Conservation (phyloP, 92 coral and sea anemone species). For the Anthopleura xanthogrammica region DNA sequence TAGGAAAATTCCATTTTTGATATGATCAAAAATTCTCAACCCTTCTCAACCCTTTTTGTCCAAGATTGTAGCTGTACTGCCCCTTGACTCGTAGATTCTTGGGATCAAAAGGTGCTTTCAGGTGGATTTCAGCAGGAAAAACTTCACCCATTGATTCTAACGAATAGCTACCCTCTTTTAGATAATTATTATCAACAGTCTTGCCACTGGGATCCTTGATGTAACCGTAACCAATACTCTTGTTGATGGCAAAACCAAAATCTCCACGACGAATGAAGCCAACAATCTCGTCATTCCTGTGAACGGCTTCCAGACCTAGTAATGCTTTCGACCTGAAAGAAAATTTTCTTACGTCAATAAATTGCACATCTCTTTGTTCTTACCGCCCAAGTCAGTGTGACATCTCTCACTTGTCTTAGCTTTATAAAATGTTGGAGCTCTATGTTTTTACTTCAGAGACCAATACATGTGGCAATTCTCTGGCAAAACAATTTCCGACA, state of each 20-base stretch:
- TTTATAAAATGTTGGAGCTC: too few species aligned
- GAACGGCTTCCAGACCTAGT: conserved; percentile 90
- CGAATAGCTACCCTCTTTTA: conserved; percentile 73
- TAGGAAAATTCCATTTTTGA: too few species aligned
- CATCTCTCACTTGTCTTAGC: too few species aligned
- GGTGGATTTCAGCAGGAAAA: conserved; percentile 72
- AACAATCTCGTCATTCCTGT: conserved; percentile 74
- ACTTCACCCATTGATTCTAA: conserved; percentile 89
- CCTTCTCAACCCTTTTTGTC: too few species aligned
- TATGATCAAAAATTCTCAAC: too few species aligned
- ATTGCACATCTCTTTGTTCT: background rate
- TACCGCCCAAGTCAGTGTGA: too few species aligned
- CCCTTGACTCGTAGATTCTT: conserved; percentile 91
- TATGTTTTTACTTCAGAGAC: too few species aligned
- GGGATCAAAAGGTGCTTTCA: conserved; percentile 90
- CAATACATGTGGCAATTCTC: too few species aligned
- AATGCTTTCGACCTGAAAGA: conserved; percentile 81
- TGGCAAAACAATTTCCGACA: too few species aligned
- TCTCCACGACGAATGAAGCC: conserved; percentile 97
- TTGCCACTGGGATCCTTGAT: conserved; percentile 74
- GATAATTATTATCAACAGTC: conserved; percentile 64
- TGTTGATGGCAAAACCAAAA: conserved; percentile 78
- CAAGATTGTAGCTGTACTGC: conserved; percentile 45
- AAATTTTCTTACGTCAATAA: background rate
- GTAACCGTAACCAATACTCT: conserved; percentile 89